Conservation (phyloP, 2,888 invertebrate species). For the Aquatica leii region DNA sequence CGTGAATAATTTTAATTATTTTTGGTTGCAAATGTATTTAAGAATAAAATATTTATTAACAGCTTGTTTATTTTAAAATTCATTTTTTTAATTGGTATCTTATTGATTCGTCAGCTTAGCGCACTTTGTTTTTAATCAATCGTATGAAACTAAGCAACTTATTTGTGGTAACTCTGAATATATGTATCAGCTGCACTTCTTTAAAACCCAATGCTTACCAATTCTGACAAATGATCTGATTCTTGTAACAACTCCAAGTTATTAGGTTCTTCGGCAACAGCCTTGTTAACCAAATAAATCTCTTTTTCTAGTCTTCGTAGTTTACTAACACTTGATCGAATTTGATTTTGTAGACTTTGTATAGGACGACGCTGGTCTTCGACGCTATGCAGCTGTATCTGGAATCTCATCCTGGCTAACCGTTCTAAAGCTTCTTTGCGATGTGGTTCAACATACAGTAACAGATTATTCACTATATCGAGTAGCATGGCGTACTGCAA, state of each 20-base stretch:
- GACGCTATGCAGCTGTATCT: constrained; percentile 88
- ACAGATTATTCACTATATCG: constrained; percentile 96
- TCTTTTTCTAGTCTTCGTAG: constrained; percentile 88
- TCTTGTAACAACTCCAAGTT: constrained; percentile 70
- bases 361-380: constrained; percentile 93
- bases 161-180: too few species aligned
- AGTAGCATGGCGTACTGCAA: constrained; percentile 93
- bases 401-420: constrained; percentile 92
- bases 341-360: constrained; percentile 87
- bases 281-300: constrained; percentile 85
- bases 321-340: constrained; percentile 79
- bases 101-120: too few species aligned
- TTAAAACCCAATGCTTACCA: constrained; percentile 64
- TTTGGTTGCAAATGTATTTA: too few species aligned
- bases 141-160: too few species aligned
- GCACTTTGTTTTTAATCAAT: too few species aligned
- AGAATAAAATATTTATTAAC: too few species aligned
- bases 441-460: constrained; percentile 96
- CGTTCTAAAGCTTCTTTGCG: constrained; percentile 89
- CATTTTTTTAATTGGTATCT: too few species aligned
- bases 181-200: too few species aligned
- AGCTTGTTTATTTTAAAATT: too few species aligned
- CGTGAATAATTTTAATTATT: too few species aligned
- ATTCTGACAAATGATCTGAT: constrained; percentile 74
- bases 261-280: constrained; percentile 74